phyloP scores from a whole-genome alignment of 1,140 invertebrate species.

The Telenomus remus region DNA sequence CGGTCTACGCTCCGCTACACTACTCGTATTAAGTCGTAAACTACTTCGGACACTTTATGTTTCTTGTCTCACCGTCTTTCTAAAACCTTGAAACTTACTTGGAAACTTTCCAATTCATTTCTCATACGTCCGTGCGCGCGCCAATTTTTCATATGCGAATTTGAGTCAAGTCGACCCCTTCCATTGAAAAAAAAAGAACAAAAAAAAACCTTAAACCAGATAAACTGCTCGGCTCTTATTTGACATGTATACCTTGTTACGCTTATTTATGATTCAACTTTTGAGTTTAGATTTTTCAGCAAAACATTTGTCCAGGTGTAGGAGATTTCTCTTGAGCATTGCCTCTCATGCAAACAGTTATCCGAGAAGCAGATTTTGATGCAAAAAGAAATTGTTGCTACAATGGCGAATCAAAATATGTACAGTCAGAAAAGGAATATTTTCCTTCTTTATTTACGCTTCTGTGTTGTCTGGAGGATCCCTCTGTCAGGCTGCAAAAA shows the following conservation, averaged over 20 bases:
- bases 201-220: background rate
- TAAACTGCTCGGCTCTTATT: constrained; percentile 9
- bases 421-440: no score
- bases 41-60: constrained; percentile 51
- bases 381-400: no score
- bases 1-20: constrained; percentile 37
- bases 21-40: constrained; percentile 49
- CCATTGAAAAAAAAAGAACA: constrained; percentile 14
- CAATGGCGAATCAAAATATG: no score
- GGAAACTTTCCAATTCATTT: constrained; percentile 60
- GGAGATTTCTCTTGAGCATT: no score
- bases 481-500: no score
- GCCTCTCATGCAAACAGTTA: no score
- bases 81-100: constrained; percentile 51
- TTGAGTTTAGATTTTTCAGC: no score
- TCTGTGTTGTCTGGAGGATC: no score
- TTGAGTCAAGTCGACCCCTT: constrained; percentile 25
- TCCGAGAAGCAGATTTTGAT: no score
- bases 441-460: no score
- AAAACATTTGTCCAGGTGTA: no score
- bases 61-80: constrained; percentile 43
- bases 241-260: background rate
- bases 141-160: constrained; percentile 34
- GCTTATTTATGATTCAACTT: no score
- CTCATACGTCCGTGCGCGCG: constrained; percentile 22